Evolutionary conservation across 2,888 invertebrate species (phyloP), one percentile per base, ranked within the genome.

Genomic region (Amaurobius ferox): DNA sequence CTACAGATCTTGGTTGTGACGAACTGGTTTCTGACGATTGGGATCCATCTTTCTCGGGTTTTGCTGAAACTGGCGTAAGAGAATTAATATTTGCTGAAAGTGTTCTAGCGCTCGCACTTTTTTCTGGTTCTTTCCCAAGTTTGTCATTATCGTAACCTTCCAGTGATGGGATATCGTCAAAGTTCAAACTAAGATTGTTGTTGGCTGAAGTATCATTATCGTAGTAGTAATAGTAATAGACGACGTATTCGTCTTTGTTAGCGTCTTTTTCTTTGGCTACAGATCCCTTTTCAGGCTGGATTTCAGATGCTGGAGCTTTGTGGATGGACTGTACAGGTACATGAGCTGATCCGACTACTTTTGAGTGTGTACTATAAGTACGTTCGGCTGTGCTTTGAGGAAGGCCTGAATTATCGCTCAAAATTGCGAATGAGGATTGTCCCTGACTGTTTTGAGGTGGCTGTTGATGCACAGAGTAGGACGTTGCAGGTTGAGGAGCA

Each of bases 221-320:
- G 19, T 87, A 88, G 44, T 88, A 88, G 32, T 88, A 88, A 71
- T 88, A 88, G 32, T 88, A 88, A 26, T 88, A 88, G 11, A 87
- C 79, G 0, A 88, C 87, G 44, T 87, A 86, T 29, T 88, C 88
- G 66, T 88, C 88, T 1, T 88, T 76, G 2, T 35, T 29, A 28
- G 35, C 66, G 61, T 81, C 87, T 62, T 83, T 87, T 7, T 88
- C 88, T 19, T 86, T 83, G 32, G 87, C 86, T 6, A 40, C n/a
- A 0, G 83, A 23, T 9, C 62, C 79, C 13, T 73, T 77, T 30
- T 74, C 35, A 6, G 79, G 29, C 19, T 80, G 77, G 7, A 88
- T 80, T 32, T 88, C 88, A 1, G 88, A 86, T 1, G 88, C 88
- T 6, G 87, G 87, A 1, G 77, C 77, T 29, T 81, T 81, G 32